phyloP scores from a whole-genome alignment of 2,888 invertebrate genomes.

The Apodemia zela region DNA sequence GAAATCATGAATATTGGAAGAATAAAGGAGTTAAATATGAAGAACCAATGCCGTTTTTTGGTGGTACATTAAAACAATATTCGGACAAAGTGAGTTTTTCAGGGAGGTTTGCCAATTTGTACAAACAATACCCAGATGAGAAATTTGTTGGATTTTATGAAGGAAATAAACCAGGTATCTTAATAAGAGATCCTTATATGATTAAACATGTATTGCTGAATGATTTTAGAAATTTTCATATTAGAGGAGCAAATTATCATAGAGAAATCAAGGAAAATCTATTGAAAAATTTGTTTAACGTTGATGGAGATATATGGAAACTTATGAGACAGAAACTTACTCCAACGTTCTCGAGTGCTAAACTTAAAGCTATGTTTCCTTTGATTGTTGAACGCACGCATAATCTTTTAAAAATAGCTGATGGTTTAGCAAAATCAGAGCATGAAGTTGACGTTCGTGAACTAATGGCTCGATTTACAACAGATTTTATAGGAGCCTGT shows the following conservation, averaged over 20 bases:
- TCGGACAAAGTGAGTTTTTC: slow-evolving; percentile 13
- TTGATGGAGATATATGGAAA: slow-evolving; percentile 43
- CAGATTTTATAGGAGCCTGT: too few relatives aligned
- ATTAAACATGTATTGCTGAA: slow-evolving; percentile 29
- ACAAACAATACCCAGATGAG: slow-evolving; percentile 31
- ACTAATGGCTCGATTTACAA: too few relatives aligned
- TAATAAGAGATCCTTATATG: slow-evolving; percentile 31
- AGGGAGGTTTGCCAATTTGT: slow-evolving; percentile 20
- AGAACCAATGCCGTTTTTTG: slow-evolving; percentile 30
- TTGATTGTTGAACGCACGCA: slow-evolving; percentile 30
- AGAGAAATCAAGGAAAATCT: slow-evolving; percentile 41
- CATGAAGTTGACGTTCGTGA: slow-evolving; percentile 21
- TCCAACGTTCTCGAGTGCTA: slow-evolving; percentile 33
- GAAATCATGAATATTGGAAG: neutral
- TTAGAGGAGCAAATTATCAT: slow-evolving; percentile 39
- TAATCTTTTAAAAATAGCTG: slow-evolving; percentile 23
- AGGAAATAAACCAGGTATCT: slow-evolving; percentile 24
- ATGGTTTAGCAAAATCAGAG: slow-evolving; percentile 26
- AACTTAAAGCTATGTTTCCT: slow-evolving; percentile 34
- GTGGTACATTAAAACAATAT: slow-evolving; percentile 22
- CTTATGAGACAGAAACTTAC: slow-evolving; percentile 29
- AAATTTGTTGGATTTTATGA: slow-evolving; percentile 31
- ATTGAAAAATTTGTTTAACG: slow-evolving; percentile 44
- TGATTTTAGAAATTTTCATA: slow-evolving; percentile 28
- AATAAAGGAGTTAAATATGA: slow-evolving; percentile 26